Evolutionary conservation across 2,113 vertebrate species (phyloP).

Genomic region (Narcine bancroftii): DNA sequence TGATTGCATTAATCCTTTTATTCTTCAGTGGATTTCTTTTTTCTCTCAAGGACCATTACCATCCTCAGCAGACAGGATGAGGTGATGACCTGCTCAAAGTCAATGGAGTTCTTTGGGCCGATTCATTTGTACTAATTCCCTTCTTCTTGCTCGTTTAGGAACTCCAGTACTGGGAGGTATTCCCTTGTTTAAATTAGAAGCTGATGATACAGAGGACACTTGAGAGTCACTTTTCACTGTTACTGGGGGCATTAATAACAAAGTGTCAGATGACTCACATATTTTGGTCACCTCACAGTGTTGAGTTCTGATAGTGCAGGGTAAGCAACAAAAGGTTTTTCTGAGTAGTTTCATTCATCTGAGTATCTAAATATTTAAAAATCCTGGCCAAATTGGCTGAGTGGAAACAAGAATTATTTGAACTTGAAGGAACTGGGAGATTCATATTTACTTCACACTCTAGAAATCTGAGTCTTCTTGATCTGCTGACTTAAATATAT

Average conservation of each 20-base stretch:
- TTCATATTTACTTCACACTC: background rate
- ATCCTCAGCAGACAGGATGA: background rate
- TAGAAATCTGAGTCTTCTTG: background rate
- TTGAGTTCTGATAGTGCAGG: background rate
- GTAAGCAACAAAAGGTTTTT: background rate
- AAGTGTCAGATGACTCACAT: background rate
- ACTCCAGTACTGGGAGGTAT: background rate
- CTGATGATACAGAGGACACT: background rate
- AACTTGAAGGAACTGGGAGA: background rate
- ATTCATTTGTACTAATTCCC: background rate
- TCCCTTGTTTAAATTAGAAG: too few relatives aligned
- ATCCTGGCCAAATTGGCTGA: background rate
- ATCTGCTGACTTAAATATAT: background rate
- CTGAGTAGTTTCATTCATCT: background rate
- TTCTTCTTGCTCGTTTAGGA: background rate
- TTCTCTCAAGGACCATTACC: slow-evolving; percentile 19
- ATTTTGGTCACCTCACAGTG: background rate
- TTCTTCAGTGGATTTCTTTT: slow-evolving; percentile 13
- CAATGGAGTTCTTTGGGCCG: background rate
- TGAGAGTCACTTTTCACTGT: background rate
- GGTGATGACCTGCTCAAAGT: slow-evolving; percentile 13
- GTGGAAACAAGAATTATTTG: background rate
- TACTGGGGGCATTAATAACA: background rate
- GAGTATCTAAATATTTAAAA: background rate
- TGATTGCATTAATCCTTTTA: slow-evolving; percentile 29